Percentiles rank a stretch among this genome's conserved stretches.
Evolutionary conservation across 2,888 invertebrate genomes (phyloP).

Genomic region (Lithodes maja): DNA sequence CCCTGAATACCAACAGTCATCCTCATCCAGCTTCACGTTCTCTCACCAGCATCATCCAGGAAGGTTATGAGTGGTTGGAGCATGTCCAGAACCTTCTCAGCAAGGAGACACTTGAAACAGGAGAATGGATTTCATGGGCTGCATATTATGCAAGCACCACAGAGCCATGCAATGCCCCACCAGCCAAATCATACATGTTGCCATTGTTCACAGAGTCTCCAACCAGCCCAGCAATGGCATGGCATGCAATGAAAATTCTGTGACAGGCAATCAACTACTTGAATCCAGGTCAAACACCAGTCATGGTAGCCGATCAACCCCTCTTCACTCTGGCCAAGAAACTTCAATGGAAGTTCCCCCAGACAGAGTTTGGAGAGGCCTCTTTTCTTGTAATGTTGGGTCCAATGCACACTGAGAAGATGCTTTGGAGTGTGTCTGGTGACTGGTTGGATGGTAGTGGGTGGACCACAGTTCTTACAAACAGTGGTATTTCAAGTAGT

Average conservation of each 20-base stretch:
- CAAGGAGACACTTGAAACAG: not conserved
- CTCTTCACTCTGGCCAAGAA: conserved; percentile 11
- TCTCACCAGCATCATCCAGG: not conserved
- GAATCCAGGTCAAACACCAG: conserved; percentile 23
- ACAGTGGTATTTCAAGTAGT: conserved; percentile 12
- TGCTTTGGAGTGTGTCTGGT: conserved; percentile 28
- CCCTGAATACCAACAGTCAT: too few species aligned
- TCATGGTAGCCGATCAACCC: conserved; percentile 11
- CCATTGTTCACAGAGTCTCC: conserved; percentile 5
- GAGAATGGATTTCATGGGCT: conserved; percentile 22
- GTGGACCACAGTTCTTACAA: conserved; percentile 12
- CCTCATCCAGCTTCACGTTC: not conserved
- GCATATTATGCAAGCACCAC: not conserved
- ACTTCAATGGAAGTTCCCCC: conserved; percentile 24
- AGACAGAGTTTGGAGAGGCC: conserved; percentile 1
- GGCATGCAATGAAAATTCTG: conserved; percentile 2
- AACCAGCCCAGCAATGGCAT: not conserved
- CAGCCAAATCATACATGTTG: conserved; percentile 14
- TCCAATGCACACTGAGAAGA: conserved; percentile 11
- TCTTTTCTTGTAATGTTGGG: not conserved
- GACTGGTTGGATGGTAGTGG: conserved; percentile 15
- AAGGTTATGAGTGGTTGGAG: conserved; percentile 9
- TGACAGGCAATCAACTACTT: not conserved
- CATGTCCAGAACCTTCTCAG: not conserved
- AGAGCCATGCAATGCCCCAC: not conserved